phyloP scores from a whole-genome alignment of 2,113 vertebrate species.

The Melanerpes formicivorus region DNA sequence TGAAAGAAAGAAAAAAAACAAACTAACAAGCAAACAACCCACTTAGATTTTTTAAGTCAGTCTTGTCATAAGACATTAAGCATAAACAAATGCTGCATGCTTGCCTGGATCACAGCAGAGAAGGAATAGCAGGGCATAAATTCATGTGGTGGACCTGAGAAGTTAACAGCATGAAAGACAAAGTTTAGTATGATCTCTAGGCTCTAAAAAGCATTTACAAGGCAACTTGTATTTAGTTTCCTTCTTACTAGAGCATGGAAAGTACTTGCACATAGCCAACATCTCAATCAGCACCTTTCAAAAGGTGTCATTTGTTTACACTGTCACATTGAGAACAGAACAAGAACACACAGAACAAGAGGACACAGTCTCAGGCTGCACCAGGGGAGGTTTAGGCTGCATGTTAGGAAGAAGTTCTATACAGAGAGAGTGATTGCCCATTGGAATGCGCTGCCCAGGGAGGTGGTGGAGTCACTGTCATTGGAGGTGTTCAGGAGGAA shows the following conservation, averaged over 20 bases:
- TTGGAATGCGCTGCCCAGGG: no score
- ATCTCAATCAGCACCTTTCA: neutral
- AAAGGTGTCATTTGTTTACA: neutral
- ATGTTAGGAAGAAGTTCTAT: no score
- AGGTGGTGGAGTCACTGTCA: no score
- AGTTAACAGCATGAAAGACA: neutral
- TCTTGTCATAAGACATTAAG: neutral
- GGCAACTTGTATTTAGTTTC: neutral
- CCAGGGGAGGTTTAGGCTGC: no score
- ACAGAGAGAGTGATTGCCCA: no score
- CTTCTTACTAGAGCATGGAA: neutral
- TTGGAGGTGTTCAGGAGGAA: no score
- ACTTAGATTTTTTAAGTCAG: neutral
- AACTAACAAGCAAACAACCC: neutral
- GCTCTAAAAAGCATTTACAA: neutral
- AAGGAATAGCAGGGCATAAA: neutral
- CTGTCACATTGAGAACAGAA: neutral
- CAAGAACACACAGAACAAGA: no score
- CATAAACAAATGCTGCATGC: neutral
- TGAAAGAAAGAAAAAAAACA: neutral
- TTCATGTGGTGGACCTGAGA: neutral
- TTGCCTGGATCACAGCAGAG: neutral
- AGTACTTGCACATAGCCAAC: neutral
- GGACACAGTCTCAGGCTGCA: no score
- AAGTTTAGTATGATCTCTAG: neutral